A percentile compares a stretch with the other conserved stretches of the same genome.
Conservation (phyloP, 2,888 invertebrate species). For the Parasteatoda lunata region DNA sequence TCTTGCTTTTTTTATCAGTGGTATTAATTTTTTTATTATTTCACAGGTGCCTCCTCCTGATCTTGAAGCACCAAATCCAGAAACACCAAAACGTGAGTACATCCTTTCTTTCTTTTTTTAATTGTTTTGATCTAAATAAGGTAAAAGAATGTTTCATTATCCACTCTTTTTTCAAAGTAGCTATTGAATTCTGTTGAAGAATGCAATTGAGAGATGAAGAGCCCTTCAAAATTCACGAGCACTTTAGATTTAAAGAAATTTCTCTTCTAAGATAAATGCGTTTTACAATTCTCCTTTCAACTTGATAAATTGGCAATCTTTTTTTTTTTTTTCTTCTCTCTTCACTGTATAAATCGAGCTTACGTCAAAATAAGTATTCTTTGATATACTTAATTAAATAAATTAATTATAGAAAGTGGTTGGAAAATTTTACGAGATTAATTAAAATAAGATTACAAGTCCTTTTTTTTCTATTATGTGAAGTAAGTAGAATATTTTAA, state of each 20-base stretch:
- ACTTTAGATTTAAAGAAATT: not conserved
- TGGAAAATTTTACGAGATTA: too few species aligned
- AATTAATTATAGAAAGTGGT: not conserved
- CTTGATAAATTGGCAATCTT: too few species aligned
- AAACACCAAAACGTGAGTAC: constrained; percentile 59
- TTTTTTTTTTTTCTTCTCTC: too few species aligned
- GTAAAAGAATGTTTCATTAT: constrained; percentile 23
- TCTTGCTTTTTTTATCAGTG: not conserved
- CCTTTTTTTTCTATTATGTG: too few species aligned
- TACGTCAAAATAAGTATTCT: too few species aligned
- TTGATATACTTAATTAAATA: too few species aligned
- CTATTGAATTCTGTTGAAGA: not conserved
- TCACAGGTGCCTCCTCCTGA: constrained; percentile 54
- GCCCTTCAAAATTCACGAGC: not conserved
- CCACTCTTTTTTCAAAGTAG: not conserved
- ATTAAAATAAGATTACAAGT: too few species aligned
- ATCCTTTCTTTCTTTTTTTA: not conserved
- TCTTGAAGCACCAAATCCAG: constrained; percentile 40
- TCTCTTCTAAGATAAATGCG: not conserved
- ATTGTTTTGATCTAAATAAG: constrained; percentile 24
- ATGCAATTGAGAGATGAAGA: not conserved
- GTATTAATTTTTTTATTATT: not conserved
- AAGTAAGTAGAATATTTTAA: too few species aligned
- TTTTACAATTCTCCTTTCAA: too few species aligned
- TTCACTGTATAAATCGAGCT: too few species aligned